Percentiles rank a stretch among this genome's conserved stretches.
Evolutionary conservation across 2,888 invertebrate species (phyloP).

Genomic region (Serripes groenlandicus): DNA sequence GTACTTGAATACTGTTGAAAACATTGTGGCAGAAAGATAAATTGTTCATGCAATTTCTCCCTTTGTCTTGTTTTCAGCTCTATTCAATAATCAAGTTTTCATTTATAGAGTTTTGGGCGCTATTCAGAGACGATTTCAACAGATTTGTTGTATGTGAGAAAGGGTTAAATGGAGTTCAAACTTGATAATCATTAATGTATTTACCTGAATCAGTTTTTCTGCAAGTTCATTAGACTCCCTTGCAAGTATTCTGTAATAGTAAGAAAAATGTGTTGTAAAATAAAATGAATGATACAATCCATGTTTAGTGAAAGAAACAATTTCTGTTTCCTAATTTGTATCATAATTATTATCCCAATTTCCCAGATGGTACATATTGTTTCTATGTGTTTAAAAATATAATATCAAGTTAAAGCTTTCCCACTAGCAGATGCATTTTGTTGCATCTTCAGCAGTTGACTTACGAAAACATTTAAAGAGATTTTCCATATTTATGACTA

Average conservation of each 20-base stretch:
- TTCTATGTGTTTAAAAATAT: too few species aligned
- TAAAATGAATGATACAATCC: too few species aligned
- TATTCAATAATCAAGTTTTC: background rate
- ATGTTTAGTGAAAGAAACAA: too few species aligned
- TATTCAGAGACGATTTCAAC: background rate
- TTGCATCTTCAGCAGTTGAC: too few species aligned
- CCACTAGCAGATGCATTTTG: too few species aligned
- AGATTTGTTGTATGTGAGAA: background rate
- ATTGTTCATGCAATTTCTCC: background rate
- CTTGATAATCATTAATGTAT: background rate
- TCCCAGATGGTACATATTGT: too few species aligned
- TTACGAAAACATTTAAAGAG: too few species aligned
- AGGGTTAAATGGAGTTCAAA: background rate
- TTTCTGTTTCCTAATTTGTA: too few species aligned
- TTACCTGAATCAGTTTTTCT: conserved; percentile 84
- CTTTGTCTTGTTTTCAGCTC: background rate
- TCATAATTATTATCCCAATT: too few species aligned
- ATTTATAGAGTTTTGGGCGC: background rate
- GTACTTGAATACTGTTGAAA: background rate
- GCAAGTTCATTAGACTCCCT: conserved; percentile 82
- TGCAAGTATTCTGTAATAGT: conserved; percentile 79
- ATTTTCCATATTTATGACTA: too few species aligned
- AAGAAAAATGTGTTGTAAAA: background rate
- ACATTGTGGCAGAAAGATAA: background rate
- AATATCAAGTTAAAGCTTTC: too few species aligned